Percentiles rank a stretch among this genome's conserved stretches.
Conservation (phyloP, 2,113 vertebrate genomes). For the Seriola dumerili region DNA sequence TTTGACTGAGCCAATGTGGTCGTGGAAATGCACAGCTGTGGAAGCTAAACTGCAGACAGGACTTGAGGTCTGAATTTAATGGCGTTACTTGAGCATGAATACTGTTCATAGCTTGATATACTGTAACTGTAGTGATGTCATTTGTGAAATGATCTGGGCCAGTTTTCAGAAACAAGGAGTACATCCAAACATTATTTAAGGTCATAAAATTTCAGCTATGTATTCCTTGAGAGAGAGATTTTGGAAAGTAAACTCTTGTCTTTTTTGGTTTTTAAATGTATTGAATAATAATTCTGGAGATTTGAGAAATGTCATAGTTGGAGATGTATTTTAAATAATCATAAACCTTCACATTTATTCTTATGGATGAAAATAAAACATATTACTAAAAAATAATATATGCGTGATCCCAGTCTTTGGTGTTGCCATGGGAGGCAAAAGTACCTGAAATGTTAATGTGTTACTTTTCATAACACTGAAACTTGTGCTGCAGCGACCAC, state of each 20-base stretch:
- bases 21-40: slow-evolving; percentile 65
- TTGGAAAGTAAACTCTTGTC: neutral
- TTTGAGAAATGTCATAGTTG: too few relatives aligned
- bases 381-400: neutral
- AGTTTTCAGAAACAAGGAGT: slow-evolving; percentile 32
- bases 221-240: neutral
- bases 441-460: neutral
- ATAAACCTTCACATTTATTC: too few relatives aligned
- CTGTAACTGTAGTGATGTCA: slow-evolving; percentile 49
- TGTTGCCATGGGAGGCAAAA: neutral
- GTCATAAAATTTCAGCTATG: slow-evolving; percentile 16
- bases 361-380: neutral
- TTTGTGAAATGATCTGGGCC: slow-evolving; percentile 15
- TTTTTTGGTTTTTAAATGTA: neutral
- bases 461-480: neutral
- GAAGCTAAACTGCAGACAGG: slow-evolving; percentile 24
- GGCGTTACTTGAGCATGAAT: slow-evolving; percentile 44
- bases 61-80: slow-evolving; percentile 19
- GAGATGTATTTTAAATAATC: too few relatives aligned
- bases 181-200: slow-evolving; percentile 1
- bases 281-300: neutral
- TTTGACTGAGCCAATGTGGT: slow-evolving; percentile 23
- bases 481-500: neutral
- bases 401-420: too few relatives aligned
- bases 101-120: slow-evolving; percentile 34